A percentile compares a stretch with the other conserved stretches of the same genome.
phyloP scores from a whole-genome alignment of 2,888 invertebrate genomes.

The Dynastes grantii region DNA sequence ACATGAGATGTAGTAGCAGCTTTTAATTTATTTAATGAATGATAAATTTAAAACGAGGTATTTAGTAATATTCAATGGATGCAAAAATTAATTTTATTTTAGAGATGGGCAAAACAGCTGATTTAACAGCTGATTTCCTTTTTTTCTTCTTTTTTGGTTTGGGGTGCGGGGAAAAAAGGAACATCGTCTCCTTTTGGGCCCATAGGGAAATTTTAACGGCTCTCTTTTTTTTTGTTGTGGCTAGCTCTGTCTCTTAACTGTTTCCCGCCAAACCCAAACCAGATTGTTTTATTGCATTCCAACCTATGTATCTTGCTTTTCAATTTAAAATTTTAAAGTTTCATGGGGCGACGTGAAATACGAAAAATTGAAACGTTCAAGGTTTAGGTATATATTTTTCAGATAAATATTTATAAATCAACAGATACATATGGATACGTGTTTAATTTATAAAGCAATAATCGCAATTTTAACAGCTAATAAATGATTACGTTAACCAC shows the following conservation, averaged over 20 bases:
- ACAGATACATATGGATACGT: no score
- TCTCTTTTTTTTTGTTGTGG: conserved; percentile 2
- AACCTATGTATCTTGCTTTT: conserved; percentile 20
- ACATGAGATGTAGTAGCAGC: not conserved
- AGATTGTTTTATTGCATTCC: conserved; percentile 42
- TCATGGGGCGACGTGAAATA: no score
- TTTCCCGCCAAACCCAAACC: conserved; percentile 41
- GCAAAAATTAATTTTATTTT: conserved; percentile 16
- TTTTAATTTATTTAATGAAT: not conserved
- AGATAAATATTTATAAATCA: no score
- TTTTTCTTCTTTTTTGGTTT: no score
- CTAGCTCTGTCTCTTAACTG: conserved; percentile 35
- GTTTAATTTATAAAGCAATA: no score
- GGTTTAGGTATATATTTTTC: not conserved
- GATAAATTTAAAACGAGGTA: not conserved
- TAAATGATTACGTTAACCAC: no score
- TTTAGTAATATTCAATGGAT: not conserved
- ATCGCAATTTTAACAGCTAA: no score
- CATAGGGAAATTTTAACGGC: conserved; percentile 24
- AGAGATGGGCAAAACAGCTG: conserved; percentile 40
- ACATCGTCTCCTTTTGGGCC: conserved; percentile 22
- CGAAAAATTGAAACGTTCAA: not conserved
- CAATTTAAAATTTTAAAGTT: no score
- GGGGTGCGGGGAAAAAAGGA: conserved; percentile 1
- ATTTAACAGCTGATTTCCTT: conserved; percentile 51